Evolutionary conservation across 2,113 vertebrate genomes (phyloP).

Genomic region (Pygoscelis adeliae): DNA sequence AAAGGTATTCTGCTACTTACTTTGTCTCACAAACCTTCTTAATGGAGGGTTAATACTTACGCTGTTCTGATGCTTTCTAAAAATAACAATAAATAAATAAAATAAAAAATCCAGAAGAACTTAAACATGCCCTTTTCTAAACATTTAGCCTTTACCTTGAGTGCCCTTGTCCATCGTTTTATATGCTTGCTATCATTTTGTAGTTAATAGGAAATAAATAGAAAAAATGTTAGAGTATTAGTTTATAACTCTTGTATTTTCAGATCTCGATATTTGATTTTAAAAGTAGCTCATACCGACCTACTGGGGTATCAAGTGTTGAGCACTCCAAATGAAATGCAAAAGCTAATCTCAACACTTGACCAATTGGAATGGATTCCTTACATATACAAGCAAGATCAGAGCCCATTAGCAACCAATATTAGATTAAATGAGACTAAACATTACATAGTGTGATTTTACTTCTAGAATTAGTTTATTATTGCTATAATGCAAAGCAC

Average conservation of each 20-base stretch:
- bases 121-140: not conserved
- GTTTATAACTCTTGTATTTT: not conserved
- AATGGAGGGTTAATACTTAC: not conserved
- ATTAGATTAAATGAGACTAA: constrained; percentile 67
- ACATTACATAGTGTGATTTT: not conserved
- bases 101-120: not conserved
- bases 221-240: not conserved
- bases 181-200: not conserved
- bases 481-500: constrained; percentile 25
- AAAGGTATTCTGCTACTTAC: not conserved
- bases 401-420: constrained; percentile 41
- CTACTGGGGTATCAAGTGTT: not conserved
- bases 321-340: not conserved
- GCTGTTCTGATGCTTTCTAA: not conserved
- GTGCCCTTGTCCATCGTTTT: not conserved
- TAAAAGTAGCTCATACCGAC: not conserved
- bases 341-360: not conserved
- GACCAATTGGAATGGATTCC: not conserved
- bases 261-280: not conserved
- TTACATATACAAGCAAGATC: not conserved
- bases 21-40: not conserved
- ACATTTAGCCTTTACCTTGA: accelerated
- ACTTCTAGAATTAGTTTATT: not conserved
- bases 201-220: not conserved
- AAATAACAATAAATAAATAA: not conserved